These are phyloP conservation scores for Aporrectodea caliginosa DNA, from an alignment of 1,140 invertebrate genomes.

Conservation along the genomic window DNA sequence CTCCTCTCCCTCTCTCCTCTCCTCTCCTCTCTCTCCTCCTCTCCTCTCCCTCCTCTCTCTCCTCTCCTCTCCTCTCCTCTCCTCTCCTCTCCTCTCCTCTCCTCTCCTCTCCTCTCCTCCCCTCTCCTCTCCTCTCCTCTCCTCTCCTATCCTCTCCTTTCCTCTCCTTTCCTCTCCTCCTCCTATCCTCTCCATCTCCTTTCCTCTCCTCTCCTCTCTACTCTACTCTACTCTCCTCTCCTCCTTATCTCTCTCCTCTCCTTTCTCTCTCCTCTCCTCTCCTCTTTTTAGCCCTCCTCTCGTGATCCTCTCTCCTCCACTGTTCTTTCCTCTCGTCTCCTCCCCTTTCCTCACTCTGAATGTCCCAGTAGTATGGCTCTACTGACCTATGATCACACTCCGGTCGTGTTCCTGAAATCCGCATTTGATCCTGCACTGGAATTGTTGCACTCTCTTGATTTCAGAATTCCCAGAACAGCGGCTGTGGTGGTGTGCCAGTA, in stretches of 20 bases:
- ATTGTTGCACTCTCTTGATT: background rate
- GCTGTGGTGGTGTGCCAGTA: too few relatives aligned
- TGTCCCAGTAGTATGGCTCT: too few relatives aligned
- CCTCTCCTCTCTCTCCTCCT: too few relatives aligned
- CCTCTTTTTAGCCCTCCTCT: background rate
- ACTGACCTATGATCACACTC: too few relatives aligned
- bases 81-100: background rate
- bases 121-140: background rate
- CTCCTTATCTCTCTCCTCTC: background rate
- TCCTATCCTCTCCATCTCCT: background rate
- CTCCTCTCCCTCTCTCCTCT: too few relatives aligned
- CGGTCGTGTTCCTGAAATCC: background rate
- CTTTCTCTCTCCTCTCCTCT: background rate
- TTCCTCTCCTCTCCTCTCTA: background rate
- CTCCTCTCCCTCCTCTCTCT: background rate
- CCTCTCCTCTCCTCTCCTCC: background rate
- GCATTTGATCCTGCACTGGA: background rate
- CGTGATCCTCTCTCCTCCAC: background rate
- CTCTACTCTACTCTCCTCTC: background rate
- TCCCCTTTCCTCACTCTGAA: background rate
- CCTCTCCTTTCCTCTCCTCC: background rate
- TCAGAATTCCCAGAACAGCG: background rate
- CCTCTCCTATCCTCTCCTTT: background rate
- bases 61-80: background rate
- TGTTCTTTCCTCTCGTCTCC: background rate